Percentiles rank a stretch among this genome's conserved stretches.
Conservation (phyloP, 2,113 vertebrate species). For the Genyomyrus donnyi region DNA sequence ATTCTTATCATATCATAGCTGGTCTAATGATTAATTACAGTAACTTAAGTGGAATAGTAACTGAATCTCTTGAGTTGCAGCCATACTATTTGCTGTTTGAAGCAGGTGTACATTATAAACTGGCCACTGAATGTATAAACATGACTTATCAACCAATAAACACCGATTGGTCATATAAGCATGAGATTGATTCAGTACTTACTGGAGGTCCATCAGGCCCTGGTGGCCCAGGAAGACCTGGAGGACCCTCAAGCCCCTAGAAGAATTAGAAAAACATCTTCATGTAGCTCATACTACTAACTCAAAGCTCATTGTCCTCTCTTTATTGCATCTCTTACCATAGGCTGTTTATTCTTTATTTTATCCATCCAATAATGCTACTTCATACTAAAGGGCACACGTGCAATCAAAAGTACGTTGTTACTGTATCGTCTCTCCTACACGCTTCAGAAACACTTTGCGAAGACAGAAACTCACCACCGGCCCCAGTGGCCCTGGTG, state of each 20-base stretch:
- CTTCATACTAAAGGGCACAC: neutral
- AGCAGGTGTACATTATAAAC: neutral
- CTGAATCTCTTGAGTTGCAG: neutral
- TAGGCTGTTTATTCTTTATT: neutral
- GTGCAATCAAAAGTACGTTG: neutral
- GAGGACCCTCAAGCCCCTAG: constrained; percentile 79
- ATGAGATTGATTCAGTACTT: constrained; percentile 48
- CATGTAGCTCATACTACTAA: neutral
- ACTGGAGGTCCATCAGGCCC: constrained; percentile 85
- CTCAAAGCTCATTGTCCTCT: neutral
- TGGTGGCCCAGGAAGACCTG: constrained; percentile 76
- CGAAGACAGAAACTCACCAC: constrained; percentile 64
- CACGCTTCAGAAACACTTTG: neutral
- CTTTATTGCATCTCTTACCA: neutral
- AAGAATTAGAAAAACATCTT: constrained; percentile 17
- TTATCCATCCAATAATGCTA: neutral
- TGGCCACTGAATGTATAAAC: neutral
- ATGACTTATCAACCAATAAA: neutral
- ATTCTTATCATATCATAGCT: neutral
- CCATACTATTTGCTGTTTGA: neutral
- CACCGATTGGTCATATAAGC: neutral
- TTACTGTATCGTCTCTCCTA: neutral
- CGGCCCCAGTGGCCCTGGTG: constrained; percentile 74
- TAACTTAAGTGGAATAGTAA: neutral
- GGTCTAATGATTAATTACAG: neutral